Evolutionary conservation across 2,797 vertebrate species (phyloP), one percentile per base, ranked within the genome.

Genomic region (Acanthurus tractus): DNA sequence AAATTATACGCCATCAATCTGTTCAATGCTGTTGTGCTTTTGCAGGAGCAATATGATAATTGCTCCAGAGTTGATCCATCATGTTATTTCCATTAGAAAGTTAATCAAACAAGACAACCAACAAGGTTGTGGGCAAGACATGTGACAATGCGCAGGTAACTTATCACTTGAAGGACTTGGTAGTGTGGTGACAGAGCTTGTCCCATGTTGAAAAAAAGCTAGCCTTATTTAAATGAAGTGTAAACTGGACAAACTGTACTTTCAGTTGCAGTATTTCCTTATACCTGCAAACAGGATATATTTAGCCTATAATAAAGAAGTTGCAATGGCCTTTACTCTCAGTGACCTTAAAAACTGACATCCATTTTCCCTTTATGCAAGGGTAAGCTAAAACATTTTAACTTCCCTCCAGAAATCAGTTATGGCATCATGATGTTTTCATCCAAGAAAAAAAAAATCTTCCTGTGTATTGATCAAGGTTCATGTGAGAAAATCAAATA

Each of bases 91-190:
- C 25, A 75, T 69, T 75, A 76, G 22, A 48, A 79, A 76, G 71
- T 56, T 79, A 62, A 84, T 83, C 52, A 85, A 85, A 87, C 62
- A 57, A 50, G 81, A 84, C 70, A 63, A 59, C 69, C 34, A 76
- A 71, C 29, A 34, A 34, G 29, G 29, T 11, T 17, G 71, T 17
- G 15, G 10, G 46, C 13, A 36, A 67, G 54, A 61, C 8, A 9
- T 67, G 69, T 44, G 49, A 29, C 36, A 62, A 10, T 20, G 20
- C 70, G 40, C 38, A 61, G 44, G 44, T n/a, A 53, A 70, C 55
- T 52, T 64, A 18, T 70, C 59, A 34, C 29, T 6, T 34, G 3
- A 34, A 34, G 29, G 64, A 54, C 50, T 66, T 69, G 10, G 18
- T 54, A 40, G 38, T n/a, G 15, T 11, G 61, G 17, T 54, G 52